Conservation (phyloP, 2,797 vertebrate species). For the Babyrousa celebensis region DNA sequence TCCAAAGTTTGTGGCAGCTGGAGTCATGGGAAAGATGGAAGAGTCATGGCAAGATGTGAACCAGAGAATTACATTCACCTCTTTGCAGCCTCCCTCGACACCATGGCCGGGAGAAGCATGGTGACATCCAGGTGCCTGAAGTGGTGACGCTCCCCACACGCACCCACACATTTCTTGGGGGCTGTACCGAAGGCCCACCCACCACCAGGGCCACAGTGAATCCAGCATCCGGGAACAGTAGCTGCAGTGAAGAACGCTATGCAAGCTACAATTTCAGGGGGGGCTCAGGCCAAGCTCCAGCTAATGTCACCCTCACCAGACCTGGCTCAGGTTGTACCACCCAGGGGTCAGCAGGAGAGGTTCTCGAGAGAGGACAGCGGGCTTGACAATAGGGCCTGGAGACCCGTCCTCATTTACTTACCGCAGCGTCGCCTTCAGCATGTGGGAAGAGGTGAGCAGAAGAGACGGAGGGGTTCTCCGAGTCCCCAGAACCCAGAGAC, state of each 20-base stretch:
- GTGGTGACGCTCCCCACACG: neutral
- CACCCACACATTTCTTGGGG: neutral
- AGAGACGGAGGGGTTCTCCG: neutral
- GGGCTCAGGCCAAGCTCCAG: neutral
- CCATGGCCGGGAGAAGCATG: neutral
- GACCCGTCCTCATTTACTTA: conserved; percentile 69
- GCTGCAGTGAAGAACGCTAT: neutral
- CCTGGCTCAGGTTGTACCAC: neutral
- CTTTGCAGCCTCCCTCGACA: neutral
- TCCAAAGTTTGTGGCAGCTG: conserved; percentile 56
- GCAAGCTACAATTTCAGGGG: neutral
- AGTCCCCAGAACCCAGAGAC: conserved; percentile 20
- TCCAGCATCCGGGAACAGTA: neutral
- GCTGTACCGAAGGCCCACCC: neutral
- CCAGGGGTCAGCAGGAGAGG: neutral
- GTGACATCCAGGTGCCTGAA: neutral
- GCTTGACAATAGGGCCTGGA: neutral
- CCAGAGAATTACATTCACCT: neutral
- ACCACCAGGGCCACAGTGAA: neutral
- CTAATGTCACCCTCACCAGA: neutral
- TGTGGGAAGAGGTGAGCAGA: conserved; percentile 49
- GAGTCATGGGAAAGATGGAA: conserved; percentile 32
- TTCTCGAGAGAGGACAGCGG: neutral
- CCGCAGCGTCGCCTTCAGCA: conserved; percentile 68
- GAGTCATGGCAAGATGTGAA: neutral